Base-by-base conservation (phyloP, 2,797 vertebrate species). In the Benthosema pterotum region DNA sequence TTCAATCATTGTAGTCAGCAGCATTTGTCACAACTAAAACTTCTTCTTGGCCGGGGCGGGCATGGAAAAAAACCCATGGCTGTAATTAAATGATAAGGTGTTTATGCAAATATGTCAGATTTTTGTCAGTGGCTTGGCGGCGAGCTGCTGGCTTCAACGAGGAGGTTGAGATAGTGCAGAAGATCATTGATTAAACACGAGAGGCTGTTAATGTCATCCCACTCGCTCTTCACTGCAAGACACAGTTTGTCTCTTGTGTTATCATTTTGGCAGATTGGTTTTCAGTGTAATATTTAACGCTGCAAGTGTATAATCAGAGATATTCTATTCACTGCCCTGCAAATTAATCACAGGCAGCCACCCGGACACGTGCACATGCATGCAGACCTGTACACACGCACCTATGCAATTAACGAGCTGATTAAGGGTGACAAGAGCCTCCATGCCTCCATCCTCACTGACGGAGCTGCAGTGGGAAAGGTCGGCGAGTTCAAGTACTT, bases 71-170 rank as follows among this genome's bases (percentile, higher is more conserved):
- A 85, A 83, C 77, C 74, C 80, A 75, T 70, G 68, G 67, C 80
- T 87, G 69, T 88, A 88, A 90, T 89, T 91, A 88, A 87, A 89
- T 85, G 83, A 86, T 88, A 87, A 89, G 85, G 75, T 87, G 84
- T 83, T 89, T 88, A 84, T 87, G 88, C 82, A 87, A 88, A 89
- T 87, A 83, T 76, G 77, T 85, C 82, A 12, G 84, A 87, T 87
- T 85, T 80, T 69, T 78, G 73, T 81, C 77, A 79, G 70, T 47
- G 56, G 77, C 72, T 73, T 54, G 59, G 75, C 68, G 32, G 67
- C n/a, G n/a, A n/a, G n/a, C 80, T 67, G 81, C 67, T 75, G 65
- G 32, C 74, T 80, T 72, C 75, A 87, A 83, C 83, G 76, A 81
- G 71, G 64, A 60, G 72, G 60, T 72, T 73, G 71, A 80, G 68